Base-by-base conservation (phyloP, 2,797 vertebrate genomes). In the Danio tinwini region DNA sequence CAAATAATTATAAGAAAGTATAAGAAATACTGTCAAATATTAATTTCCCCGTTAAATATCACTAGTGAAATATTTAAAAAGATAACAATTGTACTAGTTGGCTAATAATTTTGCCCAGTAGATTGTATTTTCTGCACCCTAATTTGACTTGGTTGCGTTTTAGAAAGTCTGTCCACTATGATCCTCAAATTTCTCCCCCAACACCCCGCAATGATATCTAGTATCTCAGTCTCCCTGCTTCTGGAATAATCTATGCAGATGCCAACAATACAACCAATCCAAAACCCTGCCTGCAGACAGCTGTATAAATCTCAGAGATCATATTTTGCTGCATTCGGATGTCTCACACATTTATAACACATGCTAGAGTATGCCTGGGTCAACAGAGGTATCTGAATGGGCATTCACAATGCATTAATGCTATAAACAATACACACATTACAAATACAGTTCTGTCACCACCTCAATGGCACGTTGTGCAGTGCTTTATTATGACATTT, bases 241-340 rank as follows among this genome's bases (percentile, higher is more conserved):
- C 81, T 78, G 42, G 55, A 79, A 79, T 8, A 68, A 61, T 72
- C 19, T 79, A 37, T 67, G 49, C 37, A 69, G 19, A 64, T 73
- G 37, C 40, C 55, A 72, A 65, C 55, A 78, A 70, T 47, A 74
- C 13, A 61, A 10, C 42, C 7, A 63, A 10, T 81, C 14, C 55
- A 29, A 74, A 72, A 40, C 19, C 55, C 53, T 37, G 39, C 40
- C 16, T 29, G n/a, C 37, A 55, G 44, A 68, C 69, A 44, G 44
- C 74, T 63, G 47, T 61, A 70, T 69, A 45, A 74, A 81, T 78
- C 73, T 49, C 8, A 5, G 63, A 44, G n/a, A 11, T 6, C 17
- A 5, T 63, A 65, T 81, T 76, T 59, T 50, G 61, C 77, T 67
- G 47, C 45, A 29, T 76, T 29, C 49, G 29, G 8, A 55, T 55